Percentiles rank a stretch among this genome's conserved stretches.
These are phyloP conservation scores for Caenorhabditis doughertyi DNA, from an alignment of 2,888 invertebrate species.

Conservation along the genomic window DNA sequence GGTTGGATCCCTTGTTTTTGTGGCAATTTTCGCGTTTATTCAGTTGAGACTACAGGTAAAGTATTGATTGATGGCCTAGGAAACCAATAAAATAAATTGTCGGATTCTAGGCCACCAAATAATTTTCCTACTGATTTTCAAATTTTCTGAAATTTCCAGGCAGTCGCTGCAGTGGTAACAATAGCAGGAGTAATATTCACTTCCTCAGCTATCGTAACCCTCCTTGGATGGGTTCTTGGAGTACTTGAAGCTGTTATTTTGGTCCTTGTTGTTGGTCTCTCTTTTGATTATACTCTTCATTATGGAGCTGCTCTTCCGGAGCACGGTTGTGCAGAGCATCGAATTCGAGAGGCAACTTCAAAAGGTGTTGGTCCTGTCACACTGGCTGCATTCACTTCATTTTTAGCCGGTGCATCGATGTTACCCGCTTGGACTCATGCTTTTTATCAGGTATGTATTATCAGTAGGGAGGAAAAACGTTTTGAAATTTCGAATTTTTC, in stretches of 20 bases:
- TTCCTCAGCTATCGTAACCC: slow-evolving; percentile 76
- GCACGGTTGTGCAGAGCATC: slow-evolving; percentile 69
- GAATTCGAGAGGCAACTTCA: slow-evolving; percentile 66
- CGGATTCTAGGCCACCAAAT: too few relatives aligned
- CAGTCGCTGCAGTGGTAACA: slow-evolving; percentile 76
- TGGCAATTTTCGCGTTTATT: slow-evolving; percentile 76
- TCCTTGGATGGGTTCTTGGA: slow-evolving; percentile 80
- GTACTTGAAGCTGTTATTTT: slow-evolving; percentile 82
- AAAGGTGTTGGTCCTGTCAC: slow-evolving; percentile 75
- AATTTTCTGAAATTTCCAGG: slow-evolving; percentile 56
- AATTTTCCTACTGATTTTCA: too few relatives aligned
- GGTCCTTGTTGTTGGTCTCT: slow-evolving; percentile 81
- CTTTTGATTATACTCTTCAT: slow-evolving; percentile 83
- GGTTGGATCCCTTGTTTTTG: slow-evolving; percentile 78
- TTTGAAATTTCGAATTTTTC: too few relatives aligned
- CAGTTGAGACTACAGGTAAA: slow-evolving; percentile 71
- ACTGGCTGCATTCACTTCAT: slow-evolving; percentile 78
- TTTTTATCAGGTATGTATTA: slow-evolving; percentile 74
- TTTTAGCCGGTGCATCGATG: slow-evolving; percentile 79
- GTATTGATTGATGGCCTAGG: too few relatives aligned
- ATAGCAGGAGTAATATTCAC: slow-evolving; percentile 77
- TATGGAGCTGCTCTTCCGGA: slow-evolving; percentile 78
- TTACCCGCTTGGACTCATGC: slow-evolving; percentile 80
- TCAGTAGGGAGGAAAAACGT: too few relatives aligned
- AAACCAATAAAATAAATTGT: too few relatives aligned